phyloP scores from a whole-genome alignment of 2,113 vertebrate species.

The Enhydra lutris region DNA sequence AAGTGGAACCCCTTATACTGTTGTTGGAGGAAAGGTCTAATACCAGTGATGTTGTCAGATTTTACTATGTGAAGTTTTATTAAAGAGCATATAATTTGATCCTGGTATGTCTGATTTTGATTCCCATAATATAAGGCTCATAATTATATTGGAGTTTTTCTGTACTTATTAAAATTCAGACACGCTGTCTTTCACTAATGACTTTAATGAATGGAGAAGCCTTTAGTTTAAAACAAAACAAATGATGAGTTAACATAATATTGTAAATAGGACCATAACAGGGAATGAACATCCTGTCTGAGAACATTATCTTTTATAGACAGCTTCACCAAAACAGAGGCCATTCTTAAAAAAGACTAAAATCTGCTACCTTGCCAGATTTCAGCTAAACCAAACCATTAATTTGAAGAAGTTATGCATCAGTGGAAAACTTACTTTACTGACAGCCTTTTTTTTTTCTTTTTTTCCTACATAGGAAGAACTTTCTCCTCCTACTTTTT shows the following conservation, averaged over 20 bases:
- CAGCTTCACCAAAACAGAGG: background rate
- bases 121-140: conserved; percentile 49
- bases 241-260: conserved; percentile 27
- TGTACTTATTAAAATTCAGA: conserved; percentile 64
- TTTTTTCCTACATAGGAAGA: background rate
- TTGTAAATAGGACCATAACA: background rate
- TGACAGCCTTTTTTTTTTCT: background rate
- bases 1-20: background rate
- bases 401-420: conserved; percentile 31
- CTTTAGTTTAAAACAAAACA: conserved; percentile 61
- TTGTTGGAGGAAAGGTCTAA: conserved; percentile 16
- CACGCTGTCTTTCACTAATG: conserved; percentile 44
- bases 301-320: background rate
- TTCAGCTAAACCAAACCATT: conserved; percentile 11
- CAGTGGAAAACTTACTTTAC: conserved; percentile 44
- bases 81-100: conserved; percentile 44
- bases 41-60: background rate
- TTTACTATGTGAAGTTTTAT: conserved; percentile 50
- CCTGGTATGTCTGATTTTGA: conserved; percentile 47
- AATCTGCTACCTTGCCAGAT: background rate
- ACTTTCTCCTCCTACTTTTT: conserved; percentile 1
- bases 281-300: background rate
- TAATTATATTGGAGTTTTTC: conserved; percentile 59
- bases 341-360: conserved; percentile 2
- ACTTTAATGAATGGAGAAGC: conserved; percentile 57